A percentile compares a stretch with the other conserved stretches of the same genome.
Conservation (phyloP, 2,797 vertebrate genomes). For the Oreochromis mossambicus region DNA sequence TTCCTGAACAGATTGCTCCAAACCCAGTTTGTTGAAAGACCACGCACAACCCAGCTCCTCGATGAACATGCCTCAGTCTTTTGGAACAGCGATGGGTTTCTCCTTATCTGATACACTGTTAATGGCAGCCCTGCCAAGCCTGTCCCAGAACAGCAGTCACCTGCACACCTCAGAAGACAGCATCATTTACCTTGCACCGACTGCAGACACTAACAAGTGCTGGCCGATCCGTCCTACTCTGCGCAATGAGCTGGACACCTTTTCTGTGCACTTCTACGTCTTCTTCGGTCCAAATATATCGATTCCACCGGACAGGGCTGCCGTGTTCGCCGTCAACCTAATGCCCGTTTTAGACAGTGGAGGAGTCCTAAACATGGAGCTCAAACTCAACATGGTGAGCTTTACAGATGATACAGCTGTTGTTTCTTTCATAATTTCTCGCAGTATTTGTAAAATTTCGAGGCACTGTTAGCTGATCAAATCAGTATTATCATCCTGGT, state of each 20-base stretch:
- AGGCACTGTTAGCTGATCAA: not conserved
- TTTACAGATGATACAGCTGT: not conserved
- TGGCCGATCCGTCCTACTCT: slow-evolving; percentile 94
- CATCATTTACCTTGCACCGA: slow-evolving; percentile 68
- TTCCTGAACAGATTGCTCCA: slow-evolving; percentile 84
- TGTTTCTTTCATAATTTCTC: not conserved
- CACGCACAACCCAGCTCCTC: slow-evolving; percentile 63
- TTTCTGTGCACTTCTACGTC: slow-evolving; percentile 98
- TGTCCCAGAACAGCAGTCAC: slow-evolving; percentile 57
- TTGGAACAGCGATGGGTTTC: slow-evolving; percentile 82
- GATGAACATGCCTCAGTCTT: slow-evolving; percentile 97
- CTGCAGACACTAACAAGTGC: slow-evolving; percentile 75
- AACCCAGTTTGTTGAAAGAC: slow-evolving; percentile 79
- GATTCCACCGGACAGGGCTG: slow-evolving; percentile 86
- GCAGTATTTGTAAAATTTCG: not conserved
- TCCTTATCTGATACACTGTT: slow-evolving; percentile 78
- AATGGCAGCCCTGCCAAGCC: slow-evolving; percentile 60
- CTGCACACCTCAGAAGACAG: slow-evolving; percentile 56
- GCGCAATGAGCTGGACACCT: slow-evolving; percentile 96
- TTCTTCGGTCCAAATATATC: slow-evolving; percentile 97
- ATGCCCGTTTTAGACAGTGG: slow-evolving; percentile 96
- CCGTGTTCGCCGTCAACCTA: slow-evolving; percentile 91
- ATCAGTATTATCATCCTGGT: not conserved
- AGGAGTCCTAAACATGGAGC: slow-evolving; percentile 94
- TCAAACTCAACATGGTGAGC: slow-evolving; percentile 91